phyloP scores from a whole-genome alignment of 2,797 vertebrate species.

The Falco cherrug region DNA sequence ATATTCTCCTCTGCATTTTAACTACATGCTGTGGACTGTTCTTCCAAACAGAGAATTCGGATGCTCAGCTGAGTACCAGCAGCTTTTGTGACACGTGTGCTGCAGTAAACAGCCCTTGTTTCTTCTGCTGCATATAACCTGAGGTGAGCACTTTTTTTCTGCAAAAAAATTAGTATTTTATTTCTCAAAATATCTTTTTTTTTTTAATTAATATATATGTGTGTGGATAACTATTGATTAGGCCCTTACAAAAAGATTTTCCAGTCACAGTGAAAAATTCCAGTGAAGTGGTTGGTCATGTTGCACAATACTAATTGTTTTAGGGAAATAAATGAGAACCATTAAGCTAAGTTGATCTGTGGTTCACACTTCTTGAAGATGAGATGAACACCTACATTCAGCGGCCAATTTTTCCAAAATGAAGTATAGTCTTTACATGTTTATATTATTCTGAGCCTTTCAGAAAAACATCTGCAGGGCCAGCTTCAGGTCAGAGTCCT shows the following conservation, averaged over 20 bases:
- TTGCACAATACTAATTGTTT: not conserved
- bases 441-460: not conserved
- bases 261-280: not conserved
- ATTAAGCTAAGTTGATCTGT: not conserved
- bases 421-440: not conserved
- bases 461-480: not conserved
- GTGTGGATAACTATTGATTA: not conserved
- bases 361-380: not conserved
- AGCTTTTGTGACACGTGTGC: not conserved
- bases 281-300: not conserved
- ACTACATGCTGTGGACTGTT: not conserved
- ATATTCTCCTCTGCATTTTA: conserved; percentile 18
- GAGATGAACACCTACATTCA: not conserved
- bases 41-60: not conserved
- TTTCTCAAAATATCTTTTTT: not conserved
- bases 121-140: not conserved
- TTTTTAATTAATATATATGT: no score
- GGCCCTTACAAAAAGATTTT: not conserved
- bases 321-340: not conserved
- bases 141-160: not conserved
- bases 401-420: not conserved
- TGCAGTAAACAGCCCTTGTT: not conserved
- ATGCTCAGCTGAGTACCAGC: not conserved
- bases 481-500: not conserved
- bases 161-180: not conserved